phyloP scores from a whole-genome alignment of 2,888 invertebrate genomes.

The Cinara cedri region DNA sequence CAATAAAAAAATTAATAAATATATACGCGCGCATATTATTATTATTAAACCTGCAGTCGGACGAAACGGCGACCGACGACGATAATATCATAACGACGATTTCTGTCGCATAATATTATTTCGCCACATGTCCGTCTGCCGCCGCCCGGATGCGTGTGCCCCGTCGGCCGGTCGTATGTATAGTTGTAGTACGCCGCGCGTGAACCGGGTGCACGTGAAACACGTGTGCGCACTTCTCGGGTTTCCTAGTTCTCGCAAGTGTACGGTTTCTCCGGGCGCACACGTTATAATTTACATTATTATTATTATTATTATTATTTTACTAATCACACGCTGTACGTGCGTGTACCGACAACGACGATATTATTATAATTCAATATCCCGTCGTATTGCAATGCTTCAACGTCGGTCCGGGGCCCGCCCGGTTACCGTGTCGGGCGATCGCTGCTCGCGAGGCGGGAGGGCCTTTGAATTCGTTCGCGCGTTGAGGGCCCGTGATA shows the following conservation, averaged over 20 bases:
- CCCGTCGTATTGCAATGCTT: too few species aligned
- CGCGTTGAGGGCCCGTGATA: too few species aligned
- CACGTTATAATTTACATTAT: too few species aligned
- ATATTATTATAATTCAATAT: too few species aligned
- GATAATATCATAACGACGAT: constrained; percentile 19
- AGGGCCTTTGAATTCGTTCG: too few species aligned
- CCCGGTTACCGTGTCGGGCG: too few species aligned
- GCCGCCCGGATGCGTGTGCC: background rate
- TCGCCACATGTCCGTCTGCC: constrained; percentile 31
- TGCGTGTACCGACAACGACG: background rate
- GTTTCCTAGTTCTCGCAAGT: constrained; percentile 51
- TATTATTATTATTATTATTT: too few species aligned
- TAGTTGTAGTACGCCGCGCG: background rate
- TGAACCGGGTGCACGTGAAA: constrained; percentile 10
- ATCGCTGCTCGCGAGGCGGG: too few species aligned
- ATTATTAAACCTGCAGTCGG: constrained; percentile 24
- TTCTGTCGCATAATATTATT: constrained; percentile 29
- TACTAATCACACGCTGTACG: too few species aligned
- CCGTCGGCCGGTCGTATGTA: background rate
- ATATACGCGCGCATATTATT: background rate
- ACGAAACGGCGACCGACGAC: constrained; percentile 28
- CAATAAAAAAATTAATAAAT: too few species aligned
- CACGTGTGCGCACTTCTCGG: constrained; percentile 50
- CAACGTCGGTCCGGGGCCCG: too few species aligned
- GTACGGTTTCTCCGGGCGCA: constrained; percentile 36